Evolutionary conservation across 2,113 vertebrate genomes (phyloP).

Genomic region (Pimephales promelas): DNA sequence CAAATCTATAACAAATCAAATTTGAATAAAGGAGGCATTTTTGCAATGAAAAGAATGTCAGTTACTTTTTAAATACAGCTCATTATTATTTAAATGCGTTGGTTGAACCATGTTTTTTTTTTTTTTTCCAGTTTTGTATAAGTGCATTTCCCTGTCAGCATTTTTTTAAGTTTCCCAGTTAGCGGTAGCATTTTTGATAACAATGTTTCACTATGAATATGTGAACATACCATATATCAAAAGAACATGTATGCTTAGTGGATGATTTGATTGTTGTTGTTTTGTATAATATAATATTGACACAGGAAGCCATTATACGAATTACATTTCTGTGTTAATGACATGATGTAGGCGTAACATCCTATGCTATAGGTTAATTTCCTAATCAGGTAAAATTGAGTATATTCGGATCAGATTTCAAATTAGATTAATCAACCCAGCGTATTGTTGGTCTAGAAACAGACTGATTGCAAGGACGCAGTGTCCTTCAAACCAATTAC

Average conservation of each 20-base stretch:
- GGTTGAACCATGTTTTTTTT: too few relatives aligned
- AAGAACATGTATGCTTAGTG: neutral
- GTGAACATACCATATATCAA: too few relatives aligned
- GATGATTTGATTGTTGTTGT: neutral
- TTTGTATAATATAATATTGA: neutral
- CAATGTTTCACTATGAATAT: too few relatives aligned
- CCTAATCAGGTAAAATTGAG: constrained; percentile 63
- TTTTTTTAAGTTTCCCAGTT: too few relatives aligned
- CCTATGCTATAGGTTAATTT: constrained; percentile 57
- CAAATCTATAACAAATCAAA: neutral
- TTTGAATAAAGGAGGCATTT: neutral
- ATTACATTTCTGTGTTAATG: constrained; percentile 50
- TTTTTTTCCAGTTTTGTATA: too few relatives aligned
- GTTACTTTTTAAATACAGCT: neutral
- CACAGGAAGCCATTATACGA: constrained; percentile 26
- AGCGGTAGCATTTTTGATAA: too few relatives aligned
- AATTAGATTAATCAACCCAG: constrained; percentile 47
- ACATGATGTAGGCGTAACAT: constrained; percentile 26
- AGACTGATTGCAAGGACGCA: constrained; percentile 47
- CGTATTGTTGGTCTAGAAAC: constrained; percentile 47
- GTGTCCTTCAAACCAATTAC: constrained; percentile 51
- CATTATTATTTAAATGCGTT: neutral
- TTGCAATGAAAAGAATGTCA: neutral
- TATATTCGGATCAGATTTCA: constrained; percentile 52
- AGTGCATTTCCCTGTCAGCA: too few relatives aligned